These are phyloP conservation scores for Paragorgia papillata DNA, from an alignment of 92 coral and sea anemone genomes.

Conservation along the genomic window DNA sequence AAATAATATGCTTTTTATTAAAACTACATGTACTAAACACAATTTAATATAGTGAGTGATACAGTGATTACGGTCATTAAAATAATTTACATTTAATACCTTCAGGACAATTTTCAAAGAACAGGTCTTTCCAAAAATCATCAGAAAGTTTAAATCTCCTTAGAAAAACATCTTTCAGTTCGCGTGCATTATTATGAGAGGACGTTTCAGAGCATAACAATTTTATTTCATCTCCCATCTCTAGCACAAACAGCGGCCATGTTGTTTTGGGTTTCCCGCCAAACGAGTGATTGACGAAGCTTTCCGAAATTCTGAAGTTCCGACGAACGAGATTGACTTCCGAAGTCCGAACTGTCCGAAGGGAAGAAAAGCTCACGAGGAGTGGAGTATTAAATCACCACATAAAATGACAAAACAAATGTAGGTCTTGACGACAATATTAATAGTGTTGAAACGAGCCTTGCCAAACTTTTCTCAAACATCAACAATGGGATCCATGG, in stretches of 20 bases:
- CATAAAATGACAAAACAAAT: too few species aligned
- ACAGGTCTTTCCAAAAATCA: constrained; percentile 68
- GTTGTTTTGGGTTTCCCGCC: constrained; percentile 80
- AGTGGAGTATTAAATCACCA: too few species aligned
- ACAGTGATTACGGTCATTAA: not conserved
- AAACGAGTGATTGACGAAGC: constrained; percentile 24
- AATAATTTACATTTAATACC: constrained; percentile 74
- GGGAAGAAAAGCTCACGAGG: too few species aligned
- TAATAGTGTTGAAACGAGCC: constrained; percentile 18
- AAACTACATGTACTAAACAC: too few species aligned
- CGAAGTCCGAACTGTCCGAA: constrained; percentile 6
- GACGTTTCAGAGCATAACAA: constrained; percentile 72
- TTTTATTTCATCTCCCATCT: constrained; percentile 63
- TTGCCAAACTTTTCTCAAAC: constrained; percentile 21
- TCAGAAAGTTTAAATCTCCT: constrained; percentile 63
- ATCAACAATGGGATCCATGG: not conserved
- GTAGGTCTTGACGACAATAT: constrained; percentile 9
- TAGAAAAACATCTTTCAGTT: constrained; percentile 50
- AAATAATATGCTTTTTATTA: too few species aligned
- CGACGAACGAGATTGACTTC: constrained; percentile 34
- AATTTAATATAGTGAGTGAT: too few species aligned
- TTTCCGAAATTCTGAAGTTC: constrained; percentile 31
- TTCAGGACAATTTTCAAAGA: constrained; percentile 77
- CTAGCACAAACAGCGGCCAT: constrained; percentile 61
- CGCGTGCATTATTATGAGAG: constrained; percentile 44